Percentiles rank a stretch among this genome's conserved stretches.
Conservation (phyloP, 1,140 invertebrate genomes). For the Scaptomyza graminum region DNA sequence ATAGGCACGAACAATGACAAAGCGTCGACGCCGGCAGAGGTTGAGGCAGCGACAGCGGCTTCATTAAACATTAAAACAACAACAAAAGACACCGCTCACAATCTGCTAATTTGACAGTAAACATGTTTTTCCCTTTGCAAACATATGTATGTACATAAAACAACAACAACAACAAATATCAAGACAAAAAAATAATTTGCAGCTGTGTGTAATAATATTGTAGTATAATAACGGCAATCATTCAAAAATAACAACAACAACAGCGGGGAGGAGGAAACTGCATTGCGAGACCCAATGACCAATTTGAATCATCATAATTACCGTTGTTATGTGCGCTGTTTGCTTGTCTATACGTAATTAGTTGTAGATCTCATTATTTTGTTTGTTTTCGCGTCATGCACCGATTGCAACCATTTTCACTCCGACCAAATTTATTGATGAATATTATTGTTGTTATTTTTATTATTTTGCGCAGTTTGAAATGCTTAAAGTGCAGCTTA, state of each 20-base stretch:
- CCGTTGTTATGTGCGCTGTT: constrained; percentile 1
- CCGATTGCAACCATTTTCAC: constrained; percentile 33
- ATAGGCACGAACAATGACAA: constrained; percentile 19
- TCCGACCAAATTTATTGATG: neutral
- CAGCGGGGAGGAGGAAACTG: constrained; percentile 50
- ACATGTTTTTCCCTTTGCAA: constrained; percentile 29
- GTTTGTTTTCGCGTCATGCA: constrained; percentile 43
- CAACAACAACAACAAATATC: constrained; percentile 25
- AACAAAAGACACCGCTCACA: constrained; percentile 42
- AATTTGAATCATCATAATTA: constrained; percentile 35
- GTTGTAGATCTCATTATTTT: neutral
- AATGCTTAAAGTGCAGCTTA: neutral
- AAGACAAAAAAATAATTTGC: constrained; percentile 39
- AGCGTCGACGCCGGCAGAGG: constrained; percentile 10
- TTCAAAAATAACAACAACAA: constrained; percentile 34
- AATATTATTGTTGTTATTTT: neutral
- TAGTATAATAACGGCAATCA: constrained; percentile 71
- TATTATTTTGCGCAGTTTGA: neutral
- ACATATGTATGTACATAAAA: neutral
- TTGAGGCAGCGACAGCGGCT: neutral
- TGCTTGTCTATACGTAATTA: constrained; percentile 23
- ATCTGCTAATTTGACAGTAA: constrained; percentile 59
- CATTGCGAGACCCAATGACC: constrained; percentile 26
- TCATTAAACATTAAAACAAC: constrained; percentile 35
- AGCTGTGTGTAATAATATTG: constrained; percentile 60